phyloP scores from a whole-genome alignment of 1,140 invertebrate species.

The Cydia pomonella region DNA sequence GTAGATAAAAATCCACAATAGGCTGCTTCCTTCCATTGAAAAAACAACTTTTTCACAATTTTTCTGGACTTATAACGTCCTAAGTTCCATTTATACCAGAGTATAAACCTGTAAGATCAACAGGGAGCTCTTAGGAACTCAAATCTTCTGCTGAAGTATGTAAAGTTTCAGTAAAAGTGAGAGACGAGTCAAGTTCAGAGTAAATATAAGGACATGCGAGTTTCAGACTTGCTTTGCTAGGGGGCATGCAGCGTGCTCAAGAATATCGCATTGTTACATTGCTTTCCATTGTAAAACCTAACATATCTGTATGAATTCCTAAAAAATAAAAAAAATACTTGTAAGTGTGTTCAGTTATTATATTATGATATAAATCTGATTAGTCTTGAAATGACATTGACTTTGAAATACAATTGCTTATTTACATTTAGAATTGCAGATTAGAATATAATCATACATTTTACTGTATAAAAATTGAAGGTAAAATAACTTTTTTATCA shows the following conservation, averaged over 20 bases:
- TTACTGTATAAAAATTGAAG: too few relatives aligned
- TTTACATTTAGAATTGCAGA: background rate
- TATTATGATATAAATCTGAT: too few relatives aligned
- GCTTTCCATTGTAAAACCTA: slow-evolving; percentile 56
- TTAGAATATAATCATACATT: too few relatives aligned
- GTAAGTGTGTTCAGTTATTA: background rate
- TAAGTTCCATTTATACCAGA: background rate
- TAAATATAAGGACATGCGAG: background rate
- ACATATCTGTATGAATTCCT: background rate
- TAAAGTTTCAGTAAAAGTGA: background rate
- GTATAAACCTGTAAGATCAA: background rate
- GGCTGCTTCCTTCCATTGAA: background rate
- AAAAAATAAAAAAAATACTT: too few relatives aligned
- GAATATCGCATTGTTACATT: slow-evolving; percentile 43
- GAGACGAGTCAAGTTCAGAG: background rate
- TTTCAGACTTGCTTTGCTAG: background rate
- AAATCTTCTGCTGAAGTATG: background rate
- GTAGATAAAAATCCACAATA: background rate
- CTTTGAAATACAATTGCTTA: too few relatives aligned
- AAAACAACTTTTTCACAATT: background rate
- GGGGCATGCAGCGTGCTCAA: slow-evolving; percentile 52
- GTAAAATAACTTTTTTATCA: too few relatives aligned
- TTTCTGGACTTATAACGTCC: background rate
- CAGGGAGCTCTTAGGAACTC: background rate
- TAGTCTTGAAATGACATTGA: too few relatives aligned